phyloP scores from a whole-genome alignment of 2,113 vertebrate species.

The Nestor notabilis region DNA sequence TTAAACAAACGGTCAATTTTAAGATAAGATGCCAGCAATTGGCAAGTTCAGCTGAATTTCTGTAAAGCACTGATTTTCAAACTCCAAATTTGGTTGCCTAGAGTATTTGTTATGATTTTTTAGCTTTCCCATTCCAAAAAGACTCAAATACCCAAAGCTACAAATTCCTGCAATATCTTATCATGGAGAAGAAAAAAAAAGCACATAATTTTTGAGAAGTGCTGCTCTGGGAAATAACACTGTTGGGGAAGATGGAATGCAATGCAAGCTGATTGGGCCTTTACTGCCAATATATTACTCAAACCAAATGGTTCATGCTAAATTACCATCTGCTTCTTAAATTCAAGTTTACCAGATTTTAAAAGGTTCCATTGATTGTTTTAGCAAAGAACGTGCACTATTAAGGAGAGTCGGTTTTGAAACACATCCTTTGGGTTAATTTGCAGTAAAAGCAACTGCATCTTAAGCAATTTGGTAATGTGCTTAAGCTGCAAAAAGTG shows the following conservation, averaged over 20 bases:
- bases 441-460: slow-evolving; percentile 50
- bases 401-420: slow-evolving; percentile 17
- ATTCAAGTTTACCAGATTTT: slow-evolving; percentile 37
- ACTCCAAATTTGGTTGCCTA: background rate
- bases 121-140: background rate
- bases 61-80: background rate
- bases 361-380: slow-evolving; percentile 59
- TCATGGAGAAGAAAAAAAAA: slow-evolving; percentile 48
- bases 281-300: slow-evolving; percentile 57
- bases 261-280: slow-evolving; percentile 31
- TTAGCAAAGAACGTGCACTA: slow-evolving; percentile 22
- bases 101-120: slow-evolving; percentile 45
- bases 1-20: background rate
- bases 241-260: slow-evolving; percentile 37
- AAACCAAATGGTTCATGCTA: slow-evolving; percentile 62
- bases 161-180: slow-evolving; percentile 51
- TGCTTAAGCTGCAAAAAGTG: slow-evolving; percentile 52
- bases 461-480: slow-evolving; percentile 37
- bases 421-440: background rate
- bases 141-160: slow-evolving; percentile 49
- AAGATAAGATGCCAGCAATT: background rate
- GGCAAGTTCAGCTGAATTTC: background rate
- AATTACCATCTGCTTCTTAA: slow-evolving; percentile 66
- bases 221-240: slow-evolving; percentile 58
- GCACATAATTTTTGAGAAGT: slow-evolving; percentile 49